Percentiles rank a stretch among this genome's conserved stretches.
Conservation (phyloP, 2,888 invertebrate genomes). For the Acronicta psi region DNA sequence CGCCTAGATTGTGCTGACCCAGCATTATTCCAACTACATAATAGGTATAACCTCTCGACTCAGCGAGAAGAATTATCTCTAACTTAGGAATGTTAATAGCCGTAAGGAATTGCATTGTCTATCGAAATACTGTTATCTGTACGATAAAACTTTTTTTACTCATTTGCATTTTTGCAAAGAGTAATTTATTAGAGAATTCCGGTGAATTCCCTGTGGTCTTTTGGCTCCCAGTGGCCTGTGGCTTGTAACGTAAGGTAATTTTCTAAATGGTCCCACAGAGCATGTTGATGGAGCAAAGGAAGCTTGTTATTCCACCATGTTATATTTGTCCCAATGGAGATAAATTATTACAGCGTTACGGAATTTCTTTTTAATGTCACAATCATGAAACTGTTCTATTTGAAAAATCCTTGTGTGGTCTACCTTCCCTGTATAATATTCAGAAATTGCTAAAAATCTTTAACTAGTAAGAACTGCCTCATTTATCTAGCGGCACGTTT, state of each 20-base stretch:
- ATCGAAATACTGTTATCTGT: conserved; percentile 45
- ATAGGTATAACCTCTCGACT: conserved; percentile 20
- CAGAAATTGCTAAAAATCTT: too few species aligned
- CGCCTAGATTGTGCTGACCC: conserved; percentile 18
- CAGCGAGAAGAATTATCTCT: conserved; percentile 46
- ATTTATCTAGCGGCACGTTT: too few species aligned
- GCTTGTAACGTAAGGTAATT: conserved; percentile 25
- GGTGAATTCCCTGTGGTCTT: conserved; percentile 19
- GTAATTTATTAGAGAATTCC: conserved; percentile 39
- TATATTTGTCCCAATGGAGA: conserved; percentile 9
- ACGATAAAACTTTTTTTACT: conserved; percentile 23
- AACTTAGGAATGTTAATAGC: conserved; percentile 51
- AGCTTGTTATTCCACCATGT: conserved; percentile 6
- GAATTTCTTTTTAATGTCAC: too few species aligned
- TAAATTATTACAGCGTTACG: neutral
- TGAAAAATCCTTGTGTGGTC: too few species aligned
- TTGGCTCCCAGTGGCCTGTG: neutral
- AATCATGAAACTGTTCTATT: too few species aligned
- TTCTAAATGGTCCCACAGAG: conserved; percentile 20
- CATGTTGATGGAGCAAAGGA: conserved; percentile 12
- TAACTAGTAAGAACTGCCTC: too few species aligned
- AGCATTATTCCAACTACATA: conserved; percentile 29
- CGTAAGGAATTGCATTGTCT: conserved; percentile 50
- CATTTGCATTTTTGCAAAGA: conserved; percentile 31
- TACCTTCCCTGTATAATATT: too few species aligned